Conservation (phyloP, 2,113 vertebrate genomes). For the Penelope pileata region DNA sequence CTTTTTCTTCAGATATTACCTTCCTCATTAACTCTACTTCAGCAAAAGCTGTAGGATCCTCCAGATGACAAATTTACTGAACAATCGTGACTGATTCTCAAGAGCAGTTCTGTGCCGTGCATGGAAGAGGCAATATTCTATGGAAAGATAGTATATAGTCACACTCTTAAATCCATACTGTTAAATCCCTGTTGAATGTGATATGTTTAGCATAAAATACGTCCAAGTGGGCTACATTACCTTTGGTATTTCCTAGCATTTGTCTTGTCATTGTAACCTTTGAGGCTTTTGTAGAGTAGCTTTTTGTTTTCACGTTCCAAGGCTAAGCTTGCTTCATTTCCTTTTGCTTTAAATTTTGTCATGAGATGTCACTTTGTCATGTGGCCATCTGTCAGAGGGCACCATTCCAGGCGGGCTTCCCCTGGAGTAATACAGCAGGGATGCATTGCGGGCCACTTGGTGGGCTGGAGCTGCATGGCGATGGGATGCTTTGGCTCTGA, state of each 20-base stretch:
- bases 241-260: background rate
- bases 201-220: background rate
- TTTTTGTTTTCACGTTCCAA: slow-evolving; percentile 27
- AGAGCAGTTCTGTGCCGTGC: background rate
- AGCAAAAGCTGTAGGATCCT: background rate
- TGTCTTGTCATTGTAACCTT: slow-evolving; percentile 13
- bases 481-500: background rate
- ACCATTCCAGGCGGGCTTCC: background rate
- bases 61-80: background rate
- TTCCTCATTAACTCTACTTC: background rate
- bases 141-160: background rate
- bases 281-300: background rate
- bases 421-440: background rate
- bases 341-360: background rate
- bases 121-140: background rate
- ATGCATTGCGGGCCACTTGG: background rate
- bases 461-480: background rate
- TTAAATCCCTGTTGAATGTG: background rate
- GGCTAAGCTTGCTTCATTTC: background rate
- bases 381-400: background rate
- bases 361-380: background rate
- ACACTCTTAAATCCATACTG: background rate
- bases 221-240: background rate
- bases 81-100: background rate
- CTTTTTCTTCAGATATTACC: background rate